A percentile compares a stretch with the other conserved stretches of the same genome.
Evolutionary conservation across 2,113 vertebrate genomes (phyloP).

Genomic region (Alethe castanea): DNA sequence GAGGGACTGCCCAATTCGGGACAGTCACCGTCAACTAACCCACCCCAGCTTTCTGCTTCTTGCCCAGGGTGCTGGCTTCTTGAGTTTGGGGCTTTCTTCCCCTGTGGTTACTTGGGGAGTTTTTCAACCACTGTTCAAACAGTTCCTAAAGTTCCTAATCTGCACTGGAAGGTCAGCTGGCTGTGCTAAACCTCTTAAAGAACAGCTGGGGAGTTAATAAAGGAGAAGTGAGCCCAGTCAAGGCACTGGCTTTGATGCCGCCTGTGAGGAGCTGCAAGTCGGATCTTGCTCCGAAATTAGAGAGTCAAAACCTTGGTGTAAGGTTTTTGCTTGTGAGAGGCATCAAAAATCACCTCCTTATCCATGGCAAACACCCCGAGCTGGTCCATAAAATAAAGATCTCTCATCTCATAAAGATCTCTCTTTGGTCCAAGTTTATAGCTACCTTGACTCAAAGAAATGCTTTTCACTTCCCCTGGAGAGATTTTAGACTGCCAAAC

Average conservation of each 20-base stretch:
- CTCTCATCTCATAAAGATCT: neutral
- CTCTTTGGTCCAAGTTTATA: neutral
- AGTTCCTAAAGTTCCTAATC: neutral
- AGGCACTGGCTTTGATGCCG: rapidly evolving
- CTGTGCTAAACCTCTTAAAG: neutral
- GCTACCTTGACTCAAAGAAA: neutral
- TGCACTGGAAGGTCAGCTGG: neutral
- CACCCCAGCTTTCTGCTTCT: neutral
- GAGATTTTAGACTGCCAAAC: neutral
- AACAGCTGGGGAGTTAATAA: neutral
- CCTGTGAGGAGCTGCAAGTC: neutral
- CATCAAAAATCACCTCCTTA: neutral
- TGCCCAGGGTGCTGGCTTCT: neutral
- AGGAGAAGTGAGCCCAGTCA: neutral
- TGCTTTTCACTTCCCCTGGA: neutral
- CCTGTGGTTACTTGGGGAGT: neutral
- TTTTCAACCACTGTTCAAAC: neutral
- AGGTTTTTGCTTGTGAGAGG: neutral
- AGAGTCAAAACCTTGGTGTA: neutral
- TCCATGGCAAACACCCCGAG: rapidly evolving
- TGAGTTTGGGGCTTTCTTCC: neutral
- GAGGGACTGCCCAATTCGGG: neutral
- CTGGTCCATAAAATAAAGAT: neutral
- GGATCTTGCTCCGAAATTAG: neutral
- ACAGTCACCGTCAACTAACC: neutral